Base-by-base conservation (phyloP, 1,140 invertebrate genomes). In the Drosophila pseudoananassae region DNA sequence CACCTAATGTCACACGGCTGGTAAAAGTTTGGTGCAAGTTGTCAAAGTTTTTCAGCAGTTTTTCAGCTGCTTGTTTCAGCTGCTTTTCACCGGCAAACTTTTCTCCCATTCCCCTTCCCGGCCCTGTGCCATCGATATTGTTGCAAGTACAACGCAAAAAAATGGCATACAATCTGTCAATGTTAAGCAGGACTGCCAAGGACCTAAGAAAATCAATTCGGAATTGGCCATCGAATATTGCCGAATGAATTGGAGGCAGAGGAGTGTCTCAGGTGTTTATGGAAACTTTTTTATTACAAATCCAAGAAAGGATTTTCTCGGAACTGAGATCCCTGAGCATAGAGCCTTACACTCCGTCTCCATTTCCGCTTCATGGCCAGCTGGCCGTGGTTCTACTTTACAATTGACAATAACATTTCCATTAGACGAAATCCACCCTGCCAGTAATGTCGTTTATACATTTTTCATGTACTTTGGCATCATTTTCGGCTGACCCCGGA, bases 161-260 rank as follows among this genome's bases (percentile, higher is more conserved):
- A 87, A 87, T 87, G 71, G 83, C 83, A 87, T 89, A 87, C 83
- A 87, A 87, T 87, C 83, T 87, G 84, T 87, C 83, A 87, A 75
- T 63, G 76, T 79, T 76, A 76, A 63, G 63, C 56, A 43, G 59
- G 33, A 73, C 65, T 57, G 52, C 72, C 31, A 69, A 52, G 15
- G 55, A 27, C 45, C 73, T 50, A 60, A 40, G 71, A 88, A 88
- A 89, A 89, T 88, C 84, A 88, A 88, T 88, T 88, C 72, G 63
- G 84, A 79, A 83, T 88, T 89, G 79, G 64, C 61, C 72, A 63
- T 53, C 55, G 68, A 54, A 29, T 36, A 58, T 20, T 10, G 7
- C 14, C 20, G 15, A 43, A 43, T 7, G 8, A 14, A 17, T 17
- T 5, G 40, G 10, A 27, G 45, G 40, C 15, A 38, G 31, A n/a